Evolutionary conservation across 2,113 vertebrate genomes (phyloP), one percentile per base, ranked within the genome.

Genomic region (Pseudorasbora parva): DNA sequence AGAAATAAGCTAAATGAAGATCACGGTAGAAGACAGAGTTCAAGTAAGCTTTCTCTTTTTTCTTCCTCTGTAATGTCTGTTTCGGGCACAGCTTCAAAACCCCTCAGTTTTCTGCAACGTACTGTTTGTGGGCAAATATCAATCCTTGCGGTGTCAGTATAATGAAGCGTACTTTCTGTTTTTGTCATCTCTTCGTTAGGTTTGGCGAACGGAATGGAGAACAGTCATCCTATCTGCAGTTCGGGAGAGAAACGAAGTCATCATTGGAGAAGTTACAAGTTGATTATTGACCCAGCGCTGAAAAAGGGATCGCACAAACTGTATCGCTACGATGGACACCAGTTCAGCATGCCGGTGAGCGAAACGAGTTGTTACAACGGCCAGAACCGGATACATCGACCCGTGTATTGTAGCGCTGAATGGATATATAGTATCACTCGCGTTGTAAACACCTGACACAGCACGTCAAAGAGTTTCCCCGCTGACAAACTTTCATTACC

Each of bases 231-330:
- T 93, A 95, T 95, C 88, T 95, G 96, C 94, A 95, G 95, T 92
- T 96, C 97, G 91, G 96, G 94, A 91, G 98, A 99, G 96, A 99
- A 96, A 93, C 97, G 95, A 92, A 97, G 94, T 92, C 97, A 98
- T 96, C 97, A 99, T 91, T 98, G 98, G 96, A 98, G 96, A 97
- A 99, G 97, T 97, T 99, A 98, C 95, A 99, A 99, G 97, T 97
- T 99, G 97, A 97, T 99, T 89, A 97, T 99, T 94, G 98, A 99
- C 96, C 98, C 98, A 83, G 97, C 97, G 91, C 93, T 99, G 89
- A 97, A 96, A 92, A 99, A 97, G 93, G 97, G 98, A 88, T 92
- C 96, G 54, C 97, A 98, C 91, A 99, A 99, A 92, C 95, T 99
- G 88, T 99, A 99, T 84, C 96, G 98, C 93, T 99, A 99, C 92